phyloP scores from a whole-genome alignment of 2,888 invertebrate genomes.

The Acanthococcus lagerstroemiae region DNA sequence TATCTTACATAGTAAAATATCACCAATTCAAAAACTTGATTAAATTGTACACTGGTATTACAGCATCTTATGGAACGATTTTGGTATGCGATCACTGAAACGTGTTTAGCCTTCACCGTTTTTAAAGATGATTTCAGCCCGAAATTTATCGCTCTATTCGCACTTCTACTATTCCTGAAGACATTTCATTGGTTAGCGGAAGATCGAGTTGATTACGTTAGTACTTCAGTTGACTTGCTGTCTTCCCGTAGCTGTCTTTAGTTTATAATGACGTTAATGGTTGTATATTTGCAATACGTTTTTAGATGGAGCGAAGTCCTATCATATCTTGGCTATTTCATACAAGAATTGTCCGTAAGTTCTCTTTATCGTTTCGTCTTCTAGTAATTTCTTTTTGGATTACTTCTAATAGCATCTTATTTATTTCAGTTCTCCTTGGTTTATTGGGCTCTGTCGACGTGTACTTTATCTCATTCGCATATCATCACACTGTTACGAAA shows the following conservation, averaged over 20 bases:
- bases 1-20: background rate
- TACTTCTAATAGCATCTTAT: background rate
- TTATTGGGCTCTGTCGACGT: constrained; percentile 74
- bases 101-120: constrained; percentile 96
- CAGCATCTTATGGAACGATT: constrained; percentile 94
- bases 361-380: constrained; percentile 6
- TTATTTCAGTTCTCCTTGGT: constrained; percentile 52
- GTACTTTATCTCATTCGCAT: constrained; percentile 85
- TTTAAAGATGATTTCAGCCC: constrained; percentile 98
- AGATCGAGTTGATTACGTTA: constrained; percentile 96
- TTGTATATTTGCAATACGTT: constrained; percentile 33
- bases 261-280: background rate
- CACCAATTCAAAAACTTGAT: background rate
- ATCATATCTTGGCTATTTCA: constrained; percentile 94
- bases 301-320: constrained; percentile 97
- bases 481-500: constrained; percentile 79
- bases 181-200: constrained; percentile 99
- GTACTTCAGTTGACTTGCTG: constrained; percentile 42
- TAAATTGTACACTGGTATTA: background rate
- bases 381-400: background rate
- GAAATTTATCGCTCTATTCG: constrained; percentile 94
- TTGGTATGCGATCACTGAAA: constrained; percentile 99
- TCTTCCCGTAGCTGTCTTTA: background rate
- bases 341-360: constrained; percentile 67
- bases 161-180: constrained; percentile 88